These are phyloP conservation scores for Sminthurides aquaticus DNA, from an alignment of 2,888 invertebrate genomes.

Conservation along the genomic window DNA sequence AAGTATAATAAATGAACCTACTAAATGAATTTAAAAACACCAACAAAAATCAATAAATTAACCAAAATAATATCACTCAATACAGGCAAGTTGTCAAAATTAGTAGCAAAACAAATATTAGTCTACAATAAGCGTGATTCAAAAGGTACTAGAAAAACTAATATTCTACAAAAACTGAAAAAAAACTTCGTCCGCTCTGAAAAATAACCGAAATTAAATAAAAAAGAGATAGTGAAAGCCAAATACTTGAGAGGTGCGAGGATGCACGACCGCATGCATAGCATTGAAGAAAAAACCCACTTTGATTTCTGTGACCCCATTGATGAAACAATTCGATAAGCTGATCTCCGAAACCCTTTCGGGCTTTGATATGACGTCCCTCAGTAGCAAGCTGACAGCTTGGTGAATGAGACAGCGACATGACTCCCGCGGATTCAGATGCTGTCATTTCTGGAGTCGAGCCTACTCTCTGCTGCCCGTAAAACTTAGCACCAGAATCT, in stretches of 20 bases:
- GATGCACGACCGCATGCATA: conserved; percentile 34
- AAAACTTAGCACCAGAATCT: conserved; percentile 4
- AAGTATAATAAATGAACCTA: no score
- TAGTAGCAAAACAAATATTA: no score
- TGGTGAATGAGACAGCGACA: not conserved
- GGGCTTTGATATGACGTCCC: not conserved
- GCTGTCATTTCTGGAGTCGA: not conserved
- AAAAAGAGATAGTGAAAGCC: not conserved
- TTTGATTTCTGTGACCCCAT: conserved; percentile 39
- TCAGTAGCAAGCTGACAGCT: conserved; percentile 7
- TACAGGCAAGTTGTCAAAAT: no score
- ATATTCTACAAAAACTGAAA: no score
- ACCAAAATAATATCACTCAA: no score
- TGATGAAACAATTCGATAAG: conserved; percentile 40
- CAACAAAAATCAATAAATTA: not conserved
- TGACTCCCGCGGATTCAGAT: not conserved
- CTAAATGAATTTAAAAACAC: not conserved
- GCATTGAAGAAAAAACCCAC: conserved; percentile 32
- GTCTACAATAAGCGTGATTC: no score
- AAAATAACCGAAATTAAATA: no score
- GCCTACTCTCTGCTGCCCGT: conserved; percentile 3
- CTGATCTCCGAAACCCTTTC: conserved; percentile 40
- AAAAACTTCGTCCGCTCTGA: no score
- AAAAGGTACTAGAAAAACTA: no score
- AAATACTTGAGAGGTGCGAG: conserved; percentile 27